Evolutionary conservation across 2,888 invertebrate species (phyloP), one percentile per base, ranked within the genome.

Genomic region (Fragum sueziense): DNA sequence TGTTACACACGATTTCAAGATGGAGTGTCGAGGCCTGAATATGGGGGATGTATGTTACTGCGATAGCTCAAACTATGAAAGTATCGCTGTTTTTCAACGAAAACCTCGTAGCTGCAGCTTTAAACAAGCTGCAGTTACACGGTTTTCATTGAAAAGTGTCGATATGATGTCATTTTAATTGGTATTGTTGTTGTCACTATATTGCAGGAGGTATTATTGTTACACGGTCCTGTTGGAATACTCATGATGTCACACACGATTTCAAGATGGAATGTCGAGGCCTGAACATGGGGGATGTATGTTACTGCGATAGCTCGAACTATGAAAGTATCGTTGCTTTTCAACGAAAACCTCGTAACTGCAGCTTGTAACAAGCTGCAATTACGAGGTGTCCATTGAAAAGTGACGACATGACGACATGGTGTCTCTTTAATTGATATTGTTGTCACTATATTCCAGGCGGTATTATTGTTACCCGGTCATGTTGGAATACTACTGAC

Each of bases 141-240:
- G n/a, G n/a, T n/a, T n/a, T n/a, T n/a, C n/a, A n/a, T n/a, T n/a
- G n/a, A n/a, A n/a, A n/a, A 74, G 79, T 47, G 33, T 31, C 20
- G 34, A 57, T 17, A n/a, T n/a, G n/a, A n/a, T n/a, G n/a, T n/a
- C n/a, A n/a, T n/a, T n/a, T n/a, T n/a, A n/a, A n/a, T n/a, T 41
- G 11, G 41, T 11, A 11, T 41, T 41, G 11, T 29, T 61, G 22
- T 61, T 61, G 29, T 61, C 25, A 27, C 27, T 61, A 17, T 27
- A 57, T 68, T 72, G 2, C 65, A 79, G 77, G 69, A 25, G 79
- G 79, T 3, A 22, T 70, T 6, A 61, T 74, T 6, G 79, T 79
- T 14, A 47, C 74, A 1, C 62, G 79, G n/a, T 79, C 79, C 1
- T 79, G 79, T 51, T 79, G 74, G 71, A 68, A 68, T 17, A 41